phyloP scores from a whole-genome alignment of 2,888 invertebrate species.

The Drosophila melanosoma region DNA sequence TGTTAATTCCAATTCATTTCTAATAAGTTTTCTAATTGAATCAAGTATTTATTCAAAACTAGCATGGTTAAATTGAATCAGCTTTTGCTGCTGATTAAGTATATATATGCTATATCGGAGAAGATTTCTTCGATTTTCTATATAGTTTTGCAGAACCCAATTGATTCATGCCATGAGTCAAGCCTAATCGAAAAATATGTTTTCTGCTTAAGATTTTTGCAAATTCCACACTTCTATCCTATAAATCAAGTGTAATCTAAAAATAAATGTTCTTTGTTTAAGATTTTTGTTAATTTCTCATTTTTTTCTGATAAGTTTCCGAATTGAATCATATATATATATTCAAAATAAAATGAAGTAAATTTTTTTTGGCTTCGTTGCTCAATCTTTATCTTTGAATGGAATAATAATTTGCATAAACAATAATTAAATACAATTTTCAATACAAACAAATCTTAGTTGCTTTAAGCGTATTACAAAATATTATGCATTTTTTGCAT shows the following conservation, averaged over 20 bases:
- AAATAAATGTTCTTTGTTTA: accelerated
- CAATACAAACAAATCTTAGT: not conserved
- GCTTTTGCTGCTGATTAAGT: not conserved
- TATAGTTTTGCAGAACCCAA: not conserved
- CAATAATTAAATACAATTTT: not conserved
- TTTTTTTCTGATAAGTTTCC: not conserved
- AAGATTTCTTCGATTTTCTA: not conserved
- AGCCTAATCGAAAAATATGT: not conserved
- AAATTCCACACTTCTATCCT: not conserved
- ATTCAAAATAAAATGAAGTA: not conserved
- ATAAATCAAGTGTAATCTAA: not conserved
- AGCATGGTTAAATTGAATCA: not conserved
- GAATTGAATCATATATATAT: not conserved
- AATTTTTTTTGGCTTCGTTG: not conserved
- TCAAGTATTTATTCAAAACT: too few species aligned
- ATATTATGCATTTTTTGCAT: not conserved
- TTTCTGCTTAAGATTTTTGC: accelerated
- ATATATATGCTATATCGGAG: not conserved
- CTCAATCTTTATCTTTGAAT: not conserved
- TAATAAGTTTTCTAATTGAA: too few species aligned
- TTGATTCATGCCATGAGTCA: not conserved
- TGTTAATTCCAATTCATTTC: too few species aligned
- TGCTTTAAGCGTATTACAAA: not conserved
- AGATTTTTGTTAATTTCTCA: not conserved
- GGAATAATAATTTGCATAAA: not conserved